Evolutionary conservation across 2,888 invertebrate genomes (phyloP), one percentile per base, ranked within the genome.

Genomic region (Orthonevra nobilis): DNA sequence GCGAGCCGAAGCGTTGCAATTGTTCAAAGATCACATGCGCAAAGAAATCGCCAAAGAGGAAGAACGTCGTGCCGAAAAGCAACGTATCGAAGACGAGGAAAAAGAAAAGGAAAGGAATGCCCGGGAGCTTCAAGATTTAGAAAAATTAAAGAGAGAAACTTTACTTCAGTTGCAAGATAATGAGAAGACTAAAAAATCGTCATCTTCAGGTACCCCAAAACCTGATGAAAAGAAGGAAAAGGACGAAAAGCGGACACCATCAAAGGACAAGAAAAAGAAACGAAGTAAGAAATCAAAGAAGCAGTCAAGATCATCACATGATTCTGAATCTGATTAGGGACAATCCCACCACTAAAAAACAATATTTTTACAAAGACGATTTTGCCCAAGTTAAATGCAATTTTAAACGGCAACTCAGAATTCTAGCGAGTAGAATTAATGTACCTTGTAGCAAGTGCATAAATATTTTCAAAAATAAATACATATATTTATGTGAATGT

Each of bases 1-100:
- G 81, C 86, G 90, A 0, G 90, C 89, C 0, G 90, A 90, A 83
- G 90, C 91, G 19, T 85, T 91, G 12, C 84, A 90, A 77, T 85
- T 91, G 81, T 85, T 92, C 38, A 91, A 91, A 82, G 91, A 92
- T 82, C 92, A 92, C 82, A 92, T 92, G 89, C 91, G 92, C 69
- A 86, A 90, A 79, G 91, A 91, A 81, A 89, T 90, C 34, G 89
- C 91, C 50, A 91, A 91, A 82, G 89, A 90, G 82, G 91, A 91
- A 81, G 91, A 90, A 82, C 90, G 90, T 64, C 90, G 91, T 38
- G 90, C 90, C 1, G 91, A 91, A 74, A 86, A 86, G 64, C 86
- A 86, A 77, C 85, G 86, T 15, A 75, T 85, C 42, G 86, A 88
- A 60, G 89, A 88, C 23, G 73, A 86, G 5, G 87, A 86, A 74